Conservation (phyloP, 2,888 invertebrate species). For the Keiferia lycopersicella region DNA sequence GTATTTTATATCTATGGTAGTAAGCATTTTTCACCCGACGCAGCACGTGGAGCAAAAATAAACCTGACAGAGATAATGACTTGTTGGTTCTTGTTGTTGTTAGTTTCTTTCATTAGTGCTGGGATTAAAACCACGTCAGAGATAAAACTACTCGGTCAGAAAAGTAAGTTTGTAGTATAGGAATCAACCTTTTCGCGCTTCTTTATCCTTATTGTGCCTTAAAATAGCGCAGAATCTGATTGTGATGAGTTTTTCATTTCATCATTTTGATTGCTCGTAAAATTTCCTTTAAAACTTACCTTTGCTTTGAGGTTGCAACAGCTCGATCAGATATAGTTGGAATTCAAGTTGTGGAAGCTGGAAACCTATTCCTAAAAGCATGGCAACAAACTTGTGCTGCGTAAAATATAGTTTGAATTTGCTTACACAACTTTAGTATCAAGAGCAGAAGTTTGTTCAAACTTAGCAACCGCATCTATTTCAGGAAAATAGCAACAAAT, state of each 20-base stretch:
- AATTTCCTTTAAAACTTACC: too few species aligned
- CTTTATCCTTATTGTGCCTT: too few species aligned
- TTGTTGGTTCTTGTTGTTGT: conserved; percentile 4
- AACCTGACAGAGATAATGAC: conserved; percentile 7
- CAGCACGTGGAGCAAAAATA: background rate
- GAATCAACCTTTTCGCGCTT: too few species aligned
- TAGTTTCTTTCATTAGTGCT: conserved; percentile 9
- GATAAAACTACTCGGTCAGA: background rate
- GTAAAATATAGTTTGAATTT: background rate
- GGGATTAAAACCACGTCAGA: conserved; percentile 8
- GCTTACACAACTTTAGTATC: too few species aligned
- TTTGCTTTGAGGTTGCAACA: background rate
- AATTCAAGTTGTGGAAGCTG: background rate
- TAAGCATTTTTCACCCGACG: conserved; percentile 4
- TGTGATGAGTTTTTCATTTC: too few species aligned
- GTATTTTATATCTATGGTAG: background rate
- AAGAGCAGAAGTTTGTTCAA: too few species aligned
- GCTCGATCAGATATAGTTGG: background rate
- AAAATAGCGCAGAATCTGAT: too few species aligned
- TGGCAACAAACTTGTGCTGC: background rate
- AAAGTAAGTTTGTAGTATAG: too few species aligned
- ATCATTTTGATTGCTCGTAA: too few species aligned
- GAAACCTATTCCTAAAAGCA: background rate
- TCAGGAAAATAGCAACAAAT: too few species aligned
- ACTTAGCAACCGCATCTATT: too few species aligned